Evolutionary conservation across 2,888 invertebrate genomes (phyloP), one percentile per base, ranked within the genome.

Genomic region (Ashinkailepas kermadecensis): DNA sequence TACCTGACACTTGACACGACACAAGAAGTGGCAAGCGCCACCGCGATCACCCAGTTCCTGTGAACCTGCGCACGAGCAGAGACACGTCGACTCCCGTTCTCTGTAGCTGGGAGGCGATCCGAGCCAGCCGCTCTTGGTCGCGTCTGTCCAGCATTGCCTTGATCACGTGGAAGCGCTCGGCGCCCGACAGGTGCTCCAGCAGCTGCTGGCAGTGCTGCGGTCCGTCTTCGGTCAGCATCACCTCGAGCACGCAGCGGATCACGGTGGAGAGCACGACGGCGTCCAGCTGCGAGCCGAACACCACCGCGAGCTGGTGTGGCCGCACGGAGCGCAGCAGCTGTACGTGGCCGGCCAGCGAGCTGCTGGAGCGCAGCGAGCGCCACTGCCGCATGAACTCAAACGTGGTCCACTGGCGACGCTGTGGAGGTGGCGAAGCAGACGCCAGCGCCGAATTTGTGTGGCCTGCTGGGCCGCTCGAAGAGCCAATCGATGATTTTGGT

Each of bases 171-270:
- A 78, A 78, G 23, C 78, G 13, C 23, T 56, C n/a, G 23, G 58
- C 57, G 57, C 7, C 58, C 0, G 78, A 21, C 12, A 78, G 23
- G 3, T 11, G 12, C 23, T 78, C 58, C 23, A 78, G 78, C 12
- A 78, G 57, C 13, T 23, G 58, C 13, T 23, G 58, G 23, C 78
- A 78, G 4, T 58, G 23, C 57, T 58, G n/a, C 57, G 78, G 23
- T 0, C 78, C 78, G 58, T 78, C 78, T 15, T 78, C 23, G 23
- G 18, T n/a, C 58, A 78, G n/a, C 78, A 78, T 78, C 78, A 78
- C 78, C 13, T 78, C 78, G 12, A 11, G 23, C 57, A 78, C 78
- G 15, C 78, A 78, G 23, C 78, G n/a, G 78, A 78, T 78, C 25
- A 78, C 57, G 11, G n/a, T n/a, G 21, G 54, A 57, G 15, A 78